phyloP scores from a whole-genome alignment of 2,888 invertebrate species.

The Dioctria rufipes region DNA sequence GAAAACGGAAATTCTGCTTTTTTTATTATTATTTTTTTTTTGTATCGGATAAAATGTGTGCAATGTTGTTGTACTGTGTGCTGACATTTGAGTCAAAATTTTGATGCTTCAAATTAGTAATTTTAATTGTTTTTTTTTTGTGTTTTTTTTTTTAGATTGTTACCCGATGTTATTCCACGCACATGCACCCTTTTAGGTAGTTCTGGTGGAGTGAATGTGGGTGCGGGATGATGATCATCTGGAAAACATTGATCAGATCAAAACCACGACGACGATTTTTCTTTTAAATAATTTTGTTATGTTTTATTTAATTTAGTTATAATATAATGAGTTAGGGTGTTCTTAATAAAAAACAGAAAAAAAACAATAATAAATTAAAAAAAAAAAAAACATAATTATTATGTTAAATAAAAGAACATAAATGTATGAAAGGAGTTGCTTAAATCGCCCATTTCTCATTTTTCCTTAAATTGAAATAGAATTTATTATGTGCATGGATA shows the following conservation, averaged over 20 bases:
- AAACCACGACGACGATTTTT: conserved; percentile 77
- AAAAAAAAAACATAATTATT: neutral
- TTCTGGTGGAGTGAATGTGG: conserved; percentile 98
- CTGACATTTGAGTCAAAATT: conserved; percentile 43
- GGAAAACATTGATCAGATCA: conserved; percentile 80
- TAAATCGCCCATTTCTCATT: neutral
- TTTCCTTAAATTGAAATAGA: neutral
- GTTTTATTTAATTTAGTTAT: conserved; percentile 60
- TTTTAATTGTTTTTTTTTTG: conserved; percentile 54
- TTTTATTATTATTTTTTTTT: neutral
- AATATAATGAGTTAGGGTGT: conserved; percentile 59
- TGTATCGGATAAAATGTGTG: conserved; percentile 33
- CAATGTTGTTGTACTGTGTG: conserved; percentile 46
- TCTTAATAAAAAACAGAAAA: conserved; percentile 32
- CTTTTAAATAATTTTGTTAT: conserved; percentile 61
- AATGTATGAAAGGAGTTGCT: neutral
- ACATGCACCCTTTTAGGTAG: conserved; percentile 99
- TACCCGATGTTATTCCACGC: conserved; percentile 83
- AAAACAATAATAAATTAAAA: conserved; percentile 22
- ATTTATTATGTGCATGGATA: no score
- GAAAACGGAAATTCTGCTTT: neutral
- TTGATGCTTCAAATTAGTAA: conserved; percentile 44
- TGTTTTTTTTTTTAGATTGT: conserved; percentile 60
- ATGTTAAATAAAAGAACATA: neutral
- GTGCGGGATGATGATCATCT: conserved; percentile 98